These are phyloP conservation scores for Astur gentilis DNA, from an alignment of 2,113 vertebrate species.

Conservation along the genomic window DNA sequence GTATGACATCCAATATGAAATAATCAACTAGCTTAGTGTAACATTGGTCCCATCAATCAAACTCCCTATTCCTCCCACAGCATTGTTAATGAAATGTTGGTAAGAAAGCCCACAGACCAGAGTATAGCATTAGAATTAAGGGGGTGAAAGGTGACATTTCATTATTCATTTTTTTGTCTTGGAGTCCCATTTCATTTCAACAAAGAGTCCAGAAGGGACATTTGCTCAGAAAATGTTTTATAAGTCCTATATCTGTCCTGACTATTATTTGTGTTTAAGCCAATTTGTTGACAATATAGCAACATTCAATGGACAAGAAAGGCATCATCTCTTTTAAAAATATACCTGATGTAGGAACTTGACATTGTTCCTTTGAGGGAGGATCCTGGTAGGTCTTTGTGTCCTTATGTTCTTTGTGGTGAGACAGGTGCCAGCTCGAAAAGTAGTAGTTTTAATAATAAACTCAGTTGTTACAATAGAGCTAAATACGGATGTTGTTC, in stretches of 20 bases:
- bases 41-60: conserved; percentile 48
- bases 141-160: conserved; percentile 10
- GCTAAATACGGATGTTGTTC: background rate
- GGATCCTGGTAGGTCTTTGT: background rate
- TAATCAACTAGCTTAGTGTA: conserved; percentile 39
- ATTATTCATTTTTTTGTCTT: background rate
- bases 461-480: background rate
- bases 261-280: background rate
- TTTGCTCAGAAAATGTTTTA: background rate
- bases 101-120: background rate
- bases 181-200: background rate
- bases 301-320: background rate
- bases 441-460: background rate
- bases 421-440: background rate
- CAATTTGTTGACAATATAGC: background rate
- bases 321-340: background rate
- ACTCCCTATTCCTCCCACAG: background rate
- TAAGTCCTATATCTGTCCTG: background rate
- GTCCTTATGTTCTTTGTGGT: background rate
- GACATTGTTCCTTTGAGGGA: background rate
- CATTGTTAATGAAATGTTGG: conserved; percentile 37
- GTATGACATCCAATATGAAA: conserved; percentile 56
- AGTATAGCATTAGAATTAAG: background rate
- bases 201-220: background rate
- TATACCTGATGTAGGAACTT: background rate